A percentile compares a stretch with the other conserved stretches of the same genome.
phyloP scores from a whole-genome alignment of 2,113 vertebrate species.

The Struthio camelus region DNA sequence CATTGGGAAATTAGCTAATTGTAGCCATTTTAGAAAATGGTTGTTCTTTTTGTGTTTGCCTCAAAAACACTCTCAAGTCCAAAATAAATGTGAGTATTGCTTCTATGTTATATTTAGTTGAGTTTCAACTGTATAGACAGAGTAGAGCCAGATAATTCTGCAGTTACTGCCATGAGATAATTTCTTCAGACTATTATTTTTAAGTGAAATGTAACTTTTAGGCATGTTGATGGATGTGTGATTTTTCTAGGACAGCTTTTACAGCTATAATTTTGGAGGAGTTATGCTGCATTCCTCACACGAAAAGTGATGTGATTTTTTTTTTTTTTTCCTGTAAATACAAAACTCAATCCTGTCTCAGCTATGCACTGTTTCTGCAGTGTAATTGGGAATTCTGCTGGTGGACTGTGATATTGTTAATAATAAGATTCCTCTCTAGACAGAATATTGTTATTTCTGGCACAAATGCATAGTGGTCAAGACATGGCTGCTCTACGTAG shows the following conservation, averaged over 20 bases:
- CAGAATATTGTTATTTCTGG: background rate
- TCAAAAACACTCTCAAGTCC: background rate
- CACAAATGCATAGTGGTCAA: background rate
- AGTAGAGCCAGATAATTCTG: background rate
- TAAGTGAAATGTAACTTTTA: background rate
- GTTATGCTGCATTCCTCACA: background rate
- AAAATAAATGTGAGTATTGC: background rate
- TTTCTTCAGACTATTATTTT: background rate
- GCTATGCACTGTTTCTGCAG: background rate
- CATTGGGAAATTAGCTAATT: background rate
- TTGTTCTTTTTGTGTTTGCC: background rate
- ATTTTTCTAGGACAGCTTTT: background rate
- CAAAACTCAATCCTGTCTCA: background rate
- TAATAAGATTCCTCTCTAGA: background rate
- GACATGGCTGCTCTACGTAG: background rate
- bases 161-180: background rate
- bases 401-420: background rate
- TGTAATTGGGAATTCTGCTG: background rate
- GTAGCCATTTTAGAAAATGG: background rate
- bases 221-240: background rate
- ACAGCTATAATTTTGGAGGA: background rate
- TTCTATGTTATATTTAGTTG: background rate
- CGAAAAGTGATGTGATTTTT: background rate
- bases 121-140: background rate
- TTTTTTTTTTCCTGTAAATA: background rate